A percentile compares a stretch with the other conserved stretches of the same genome.
Conservation (phyloP, 2,888 invertebrate genomes). For the Agonopterix heracliana region DNA sequence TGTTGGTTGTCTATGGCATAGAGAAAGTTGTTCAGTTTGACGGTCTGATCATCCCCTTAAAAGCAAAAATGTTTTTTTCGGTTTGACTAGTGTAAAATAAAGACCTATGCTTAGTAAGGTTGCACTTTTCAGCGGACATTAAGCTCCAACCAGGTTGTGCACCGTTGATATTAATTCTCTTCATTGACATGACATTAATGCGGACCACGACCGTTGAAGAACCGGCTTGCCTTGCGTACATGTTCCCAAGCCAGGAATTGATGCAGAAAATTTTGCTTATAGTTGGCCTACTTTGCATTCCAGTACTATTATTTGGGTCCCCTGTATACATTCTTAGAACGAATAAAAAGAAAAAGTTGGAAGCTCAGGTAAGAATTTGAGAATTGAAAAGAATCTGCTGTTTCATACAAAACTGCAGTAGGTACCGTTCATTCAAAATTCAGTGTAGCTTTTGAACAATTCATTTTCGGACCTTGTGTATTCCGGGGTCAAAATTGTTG, state of each 20-base stretch:
- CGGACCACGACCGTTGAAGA: conserved; percentile 35
- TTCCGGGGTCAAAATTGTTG: too few species aligned
- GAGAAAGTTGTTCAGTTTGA: too few species aligned
- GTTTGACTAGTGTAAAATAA: too few species aligned
- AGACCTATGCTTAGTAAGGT: not conserved
- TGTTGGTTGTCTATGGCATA: too few species aligned
- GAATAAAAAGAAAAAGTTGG: conserved; percentile 18
- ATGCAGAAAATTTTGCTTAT: conserved; percentile 78
- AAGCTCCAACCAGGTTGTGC: conserved; percentile 73
- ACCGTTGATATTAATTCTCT: conserved; percentile 84
- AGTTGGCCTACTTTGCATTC: conserved; percentile 79
- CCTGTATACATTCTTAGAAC: conserved; percentile 54
- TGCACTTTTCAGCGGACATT: conserved; percentile 23
- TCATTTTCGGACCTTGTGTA: too few species aligned
- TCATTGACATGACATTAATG: conserved; percentile 85
- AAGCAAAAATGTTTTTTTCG: too few species aligned
- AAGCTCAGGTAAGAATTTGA: not conserved
- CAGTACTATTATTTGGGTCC: conserved; percentile 84
- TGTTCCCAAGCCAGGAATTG: conserved; percentile 68
- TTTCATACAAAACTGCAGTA: too few species aligned
- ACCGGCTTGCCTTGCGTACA: conserved; percentile 68
- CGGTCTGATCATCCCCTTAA: too few species aligned
- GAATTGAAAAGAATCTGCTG: too few species aligned
- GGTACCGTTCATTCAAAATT: too few species aligned
- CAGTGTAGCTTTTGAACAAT: too few species aligned